Evolutionary conservation across 2,113 vertebrate genomes (phyloP).

Genomic region (Ploceus nigricollis): DNA sequence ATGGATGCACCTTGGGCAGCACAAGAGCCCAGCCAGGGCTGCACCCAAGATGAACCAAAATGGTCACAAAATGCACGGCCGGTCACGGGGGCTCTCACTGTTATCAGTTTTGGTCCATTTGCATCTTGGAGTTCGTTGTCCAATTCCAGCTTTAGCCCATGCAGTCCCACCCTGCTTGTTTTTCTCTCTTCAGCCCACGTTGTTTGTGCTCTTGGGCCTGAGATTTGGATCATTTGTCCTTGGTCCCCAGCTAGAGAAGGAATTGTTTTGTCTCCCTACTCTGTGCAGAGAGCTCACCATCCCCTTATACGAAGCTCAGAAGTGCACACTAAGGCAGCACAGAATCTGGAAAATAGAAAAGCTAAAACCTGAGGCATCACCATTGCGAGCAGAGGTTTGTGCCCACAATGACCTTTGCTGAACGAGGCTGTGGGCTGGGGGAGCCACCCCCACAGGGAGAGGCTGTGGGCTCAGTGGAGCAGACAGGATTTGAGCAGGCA

Average conservation of each 20-base stretch:
- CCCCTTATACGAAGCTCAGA: neutral
- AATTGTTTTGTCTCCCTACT: neutral
- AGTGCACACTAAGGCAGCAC: neutral
- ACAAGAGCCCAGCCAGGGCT: neutral
- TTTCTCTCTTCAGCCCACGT: neutral
- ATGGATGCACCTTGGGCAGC: neutral
- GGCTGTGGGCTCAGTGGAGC: neutral
- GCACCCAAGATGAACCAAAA: neutral
- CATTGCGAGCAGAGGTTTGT: neutral
- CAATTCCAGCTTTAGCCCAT: accelerated
- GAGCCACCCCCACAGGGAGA: neutral
- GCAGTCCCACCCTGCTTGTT: neutral
- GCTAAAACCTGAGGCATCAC: neutral
- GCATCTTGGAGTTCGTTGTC: neutral
- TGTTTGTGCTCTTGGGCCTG: neutral
- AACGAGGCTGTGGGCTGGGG: accelerated
- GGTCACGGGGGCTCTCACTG: accelerated
- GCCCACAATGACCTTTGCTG: neutral
- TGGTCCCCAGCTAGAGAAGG: neutral
- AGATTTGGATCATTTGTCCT: neutral
- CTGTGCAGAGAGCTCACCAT: neutral
- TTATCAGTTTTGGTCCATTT: neutral
- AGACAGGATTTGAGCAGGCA: neutral
- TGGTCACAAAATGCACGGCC: neutral
- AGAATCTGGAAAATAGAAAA: neutral